These are phyloP conservation scores for Atlantisia rogersi DNA, from an alignment of 2,113 vertebrate genomes.

Conservation along the genomic window DNA sequence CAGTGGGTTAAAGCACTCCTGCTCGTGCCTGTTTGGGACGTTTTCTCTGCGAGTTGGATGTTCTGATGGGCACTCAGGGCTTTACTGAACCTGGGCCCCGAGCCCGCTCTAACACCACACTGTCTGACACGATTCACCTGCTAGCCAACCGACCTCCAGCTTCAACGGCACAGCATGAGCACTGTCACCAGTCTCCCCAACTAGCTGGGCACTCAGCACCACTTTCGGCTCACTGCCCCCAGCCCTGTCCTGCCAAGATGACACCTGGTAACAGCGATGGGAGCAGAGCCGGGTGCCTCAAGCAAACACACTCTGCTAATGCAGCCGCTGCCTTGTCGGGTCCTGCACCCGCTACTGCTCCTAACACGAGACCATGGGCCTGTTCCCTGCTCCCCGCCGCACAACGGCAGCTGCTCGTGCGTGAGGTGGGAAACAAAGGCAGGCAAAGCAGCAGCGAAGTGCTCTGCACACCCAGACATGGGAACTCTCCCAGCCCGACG, in stretches of 20 bases:
- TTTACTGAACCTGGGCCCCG: neutral
- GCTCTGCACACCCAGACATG: neutral
- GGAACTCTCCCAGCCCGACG: neutral
- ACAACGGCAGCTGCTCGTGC: neutral
- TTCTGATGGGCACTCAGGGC: neutral
- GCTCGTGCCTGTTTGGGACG: neutral
- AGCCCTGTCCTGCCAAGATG: neutral
- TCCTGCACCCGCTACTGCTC: neutral
- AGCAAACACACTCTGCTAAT: neutral
- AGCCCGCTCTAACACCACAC: neutral
- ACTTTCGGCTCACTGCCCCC: neutral
- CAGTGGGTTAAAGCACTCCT: neutral
- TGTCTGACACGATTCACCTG: neutral
- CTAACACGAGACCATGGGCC: accelerated
- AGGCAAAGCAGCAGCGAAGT: neutral
- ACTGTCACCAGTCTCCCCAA: neutral
- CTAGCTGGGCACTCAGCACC: neutral
- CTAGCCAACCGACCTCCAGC: neutral
- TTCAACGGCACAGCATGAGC: neutral
- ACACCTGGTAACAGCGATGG: accelerated
- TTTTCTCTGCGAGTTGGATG: neutral
- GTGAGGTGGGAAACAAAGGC: neutral
- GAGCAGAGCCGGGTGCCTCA: neutral
- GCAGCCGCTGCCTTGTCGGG: neutral
- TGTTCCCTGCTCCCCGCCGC: neutral